These are phyloP conservation scores for Theretra japonica DNA, from an alignment of 2,888 invertebrate species.

Conservation along the genomic window DNA sequence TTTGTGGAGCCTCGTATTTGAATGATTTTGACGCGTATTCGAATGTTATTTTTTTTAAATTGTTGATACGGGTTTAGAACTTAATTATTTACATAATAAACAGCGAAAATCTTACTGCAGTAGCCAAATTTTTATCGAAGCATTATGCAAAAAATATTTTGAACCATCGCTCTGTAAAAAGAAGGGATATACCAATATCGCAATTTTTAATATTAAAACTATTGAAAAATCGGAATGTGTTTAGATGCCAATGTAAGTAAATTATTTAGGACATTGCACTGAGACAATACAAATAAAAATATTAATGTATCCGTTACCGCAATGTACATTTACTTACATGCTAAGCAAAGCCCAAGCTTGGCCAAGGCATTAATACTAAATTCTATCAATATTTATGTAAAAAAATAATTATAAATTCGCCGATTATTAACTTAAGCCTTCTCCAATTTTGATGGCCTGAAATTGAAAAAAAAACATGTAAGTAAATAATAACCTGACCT, in stretches of 20 bases:
- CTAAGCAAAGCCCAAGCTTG: constrained; percentile 24
- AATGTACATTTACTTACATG: constrained; percentile 31
- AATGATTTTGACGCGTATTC: too few species aligned
- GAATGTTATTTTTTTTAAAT: too few species aligned
- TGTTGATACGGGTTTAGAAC: too few species aligned
- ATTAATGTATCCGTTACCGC: constrained; percentile 16
- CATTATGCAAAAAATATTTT: too few species aligned
- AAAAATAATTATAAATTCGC: constrained; percentile 1
- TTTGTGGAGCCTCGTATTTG: neutral
- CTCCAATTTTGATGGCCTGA: constrained; percentile 19
- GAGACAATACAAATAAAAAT: neutral
- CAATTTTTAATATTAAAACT: too few species aligned
- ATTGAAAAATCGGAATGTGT: neutral
- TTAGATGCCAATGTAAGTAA: neutral
- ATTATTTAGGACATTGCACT: neutral
- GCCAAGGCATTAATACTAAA: constrained; percentile 10
- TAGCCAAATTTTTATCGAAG: too few species aligned
- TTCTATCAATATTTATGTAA: constrained; percentile 8
- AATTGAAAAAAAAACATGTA: neutral
- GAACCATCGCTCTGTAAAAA: too few species aligned
- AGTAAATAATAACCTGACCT: neutral
- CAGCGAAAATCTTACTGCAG: too few species aligned
- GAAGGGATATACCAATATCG: too few species aligned
- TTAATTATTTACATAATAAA: too few species aligned
- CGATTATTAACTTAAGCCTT: neutral